These are phyloP conservation scores for Cantharis lateralis DNA, from an alignment of 2,888 invertebrate species.

Conservation along the genomic window DNA sequence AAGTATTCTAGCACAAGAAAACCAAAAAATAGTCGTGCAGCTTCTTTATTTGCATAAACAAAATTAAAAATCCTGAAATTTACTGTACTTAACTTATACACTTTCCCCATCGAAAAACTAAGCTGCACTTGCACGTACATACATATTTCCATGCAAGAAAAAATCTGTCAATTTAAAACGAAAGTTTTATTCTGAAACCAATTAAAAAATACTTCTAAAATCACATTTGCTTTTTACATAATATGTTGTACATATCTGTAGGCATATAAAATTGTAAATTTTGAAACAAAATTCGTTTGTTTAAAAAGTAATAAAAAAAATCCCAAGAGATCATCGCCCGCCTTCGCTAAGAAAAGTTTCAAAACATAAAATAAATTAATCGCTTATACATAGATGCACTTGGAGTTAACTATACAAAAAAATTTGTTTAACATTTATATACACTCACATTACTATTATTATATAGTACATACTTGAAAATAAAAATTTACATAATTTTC, in stretches of 20 bases:
- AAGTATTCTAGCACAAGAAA: slow-evolving; percentile 18
- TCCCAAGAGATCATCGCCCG: neutral
- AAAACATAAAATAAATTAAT: slow-evolving; percentile 21
- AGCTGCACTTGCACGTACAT: neutral
- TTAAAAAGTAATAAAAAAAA: neutral
- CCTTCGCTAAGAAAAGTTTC: slow-evolving; percentile 5
- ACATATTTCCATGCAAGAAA: neutral
- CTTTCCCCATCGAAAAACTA: neutral
- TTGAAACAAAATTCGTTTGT: neutral
- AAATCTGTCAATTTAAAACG: neutral
- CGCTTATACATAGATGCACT: slow-evolving; percentile 13
- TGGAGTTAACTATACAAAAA: slow-evolving; percentile 16
- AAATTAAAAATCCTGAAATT: neutral
- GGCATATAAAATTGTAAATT: neutral
- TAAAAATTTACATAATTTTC: slow-evolving; percentile 12
- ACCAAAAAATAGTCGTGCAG: slow-evolving; percentile 21
- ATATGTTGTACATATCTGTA: neutral
- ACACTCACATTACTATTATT: slow-evolving; percentile 26
- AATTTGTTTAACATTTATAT: slow-evolving; percentile 21
- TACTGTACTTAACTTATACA: neutral
- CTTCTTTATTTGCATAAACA: slow-evolving; percentile 3
- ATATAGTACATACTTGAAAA: slow-evolving; percentile 14
- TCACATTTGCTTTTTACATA: neutral
- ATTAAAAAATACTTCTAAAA: neutral
- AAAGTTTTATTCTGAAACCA: neutral